These are phyloP conservation scores for Xyrichtys novacula DNA, from an alignment of 2,797 vertebrate species.

Conservation along the genomic window DNA sequence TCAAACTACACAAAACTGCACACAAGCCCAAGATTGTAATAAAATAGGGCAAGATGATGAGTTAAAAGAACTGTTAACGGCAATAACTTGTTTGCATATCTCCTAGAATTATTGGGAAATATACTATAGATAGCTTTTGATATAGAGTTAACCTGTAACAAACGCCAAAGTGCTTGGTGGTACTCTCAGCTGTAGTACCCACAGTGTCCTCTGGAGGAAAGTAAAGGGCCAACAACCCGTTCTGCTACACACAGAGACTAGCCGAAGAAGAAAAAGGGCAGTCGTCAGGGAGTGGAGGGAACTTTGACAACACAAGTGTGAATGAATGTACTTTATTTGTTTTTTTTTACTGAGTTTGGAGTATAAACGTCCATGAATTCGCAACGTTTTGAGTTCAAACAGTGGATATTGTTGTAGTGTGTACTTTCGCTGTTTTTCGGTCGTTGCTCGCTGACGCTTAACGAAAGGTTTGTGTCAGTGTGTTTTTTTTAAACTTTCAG, in stretches of 20 bases:
- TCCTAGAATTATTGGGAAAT: too few species aligned
- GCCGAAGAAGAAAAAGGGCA: conserved; percentile 41
- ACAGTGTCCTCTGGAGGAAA: neutral
- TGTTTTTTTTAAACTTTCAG: fast-evolving
- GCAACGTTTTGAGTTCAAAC: fast-evolving
- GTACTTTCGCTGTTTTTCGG: neutral
- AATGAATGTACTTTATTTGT: conserved; percentile 2
- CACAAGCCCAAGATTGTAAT: too few species aligned
- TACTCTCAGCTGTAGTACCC: neutral
- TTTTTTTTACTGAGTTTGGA: too few species aligned
- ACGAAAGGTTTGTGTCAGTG: neutral
- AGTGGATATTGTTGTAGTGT: neutral
- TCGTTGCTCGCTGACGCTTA: fast-evolving
- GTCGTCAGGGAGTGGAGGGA: conserved; percentile 55
- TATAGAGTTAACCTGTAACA: too few species aligned
- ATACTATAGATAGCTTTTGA: too few species aligned
- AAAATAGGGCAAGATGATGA: too few species aligned
- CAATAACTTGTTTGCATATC: too few species aligned
- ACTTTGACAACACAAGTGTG: conserved; percentile 26
- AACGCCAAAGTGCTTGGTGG: too few species aligned
- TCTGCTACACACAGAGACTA: neutral
- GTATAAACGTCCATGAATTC: too few species aligned
- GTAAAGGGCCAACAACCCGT: fast-evolving
- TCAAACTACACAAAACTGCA: too few species aligned
- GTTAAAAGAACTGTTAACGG: too few species aligned